phyloP scores from a whole-genome alignment of 2,888 invertebrate genomes.

The Dyspetes luteomarginatus region DNA sequence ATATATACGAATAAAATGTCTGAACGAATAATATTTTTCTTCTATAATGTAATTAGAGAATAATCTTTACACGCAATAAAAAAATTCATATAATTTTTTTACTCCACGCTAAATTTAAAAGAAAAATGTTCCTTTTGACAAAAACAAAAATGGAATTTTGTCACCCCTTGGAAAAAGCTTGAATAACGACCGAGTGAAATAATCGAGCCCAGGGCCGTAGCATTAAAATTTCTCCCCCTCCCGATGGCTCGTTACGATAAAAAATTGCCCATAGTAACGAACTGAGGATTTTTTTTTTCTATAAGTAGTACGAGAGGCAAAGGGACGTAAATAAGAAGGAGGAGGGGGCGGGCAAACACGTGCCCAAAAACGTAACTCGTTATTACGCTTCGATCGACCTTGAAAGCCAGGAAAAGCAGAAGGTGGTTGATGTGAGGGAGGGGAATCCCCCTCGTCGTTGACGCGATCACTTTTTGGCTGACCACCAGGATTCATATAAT shows the following conservation, averaged over 20 bases:
- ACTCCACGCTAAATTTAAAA: too few species aligned
- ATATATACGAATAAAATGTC: too few species aligned
- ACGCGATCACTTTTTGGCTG: constrained; percentile 58
- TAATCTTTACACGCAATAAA: too few species aligned
- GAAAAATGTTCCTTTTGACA: background rate
- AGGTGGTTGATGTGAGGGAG: constrained; percentile 40
- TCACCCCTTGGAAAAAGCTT: background rate
- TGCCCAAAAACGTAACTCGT: constrained; percentile 59
- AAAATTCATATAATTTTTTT: too few species aligned
- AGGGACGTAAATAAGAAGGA: background rate
- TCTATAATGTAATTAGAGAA: too few species aligned
- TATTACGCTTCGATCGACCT: constrained; percentile 67
- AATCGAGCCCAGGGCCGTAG: constrained; percentile 22
- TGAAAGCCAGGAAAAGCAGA: constrained; percentile 69
- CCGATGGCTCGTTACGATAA: background rate
- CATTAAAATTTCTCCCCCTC: background rate
- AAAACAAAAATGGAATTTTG: background rate
- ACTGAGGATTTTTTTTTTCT: too few species aligned
- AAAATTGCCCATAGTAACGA: constrained; percentile 7
- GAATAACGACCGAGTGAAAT: background rate
- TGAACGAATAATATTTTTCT: too few species aligned
- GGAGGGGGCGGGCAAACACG: constrained; percentile 21
- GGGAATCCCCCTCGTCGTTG: constrained; percentile 21
- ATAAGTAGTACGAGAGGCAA: constrained; percentile 14
- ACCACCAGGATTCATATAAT: constrained; percentile 66